Evolutionary conservation across 2,888 invertebrate genomes (phyloP).

Genomic region (Ischnura elegans): DNA sequence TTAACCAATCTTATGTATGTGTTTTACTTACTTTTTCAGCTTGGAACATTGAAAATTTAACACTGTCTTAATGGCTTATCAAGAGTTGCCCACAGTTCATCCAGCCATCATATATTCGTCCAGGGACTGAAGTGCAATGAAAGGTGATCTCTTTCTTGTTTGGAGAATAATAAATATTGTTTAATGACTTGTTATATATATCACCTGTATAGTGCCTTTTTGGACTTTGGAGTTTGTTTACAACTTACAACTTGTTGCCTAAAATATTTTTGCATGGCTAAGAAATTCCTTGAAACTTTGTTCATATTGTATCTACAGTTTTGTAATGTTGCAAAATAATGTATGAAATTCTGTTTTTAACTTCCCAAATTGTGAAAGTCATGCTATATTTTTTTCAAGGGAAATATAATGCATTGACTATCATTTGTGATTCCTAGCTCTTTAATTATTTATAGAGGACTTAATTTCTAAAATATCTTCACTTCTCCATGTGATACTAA

Average conservation of each 20-base stretch:
- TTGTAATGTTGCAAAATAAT: conserved; percentile 48
- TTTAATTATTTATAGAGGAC: not conserved
- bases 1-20: too few species aligned
- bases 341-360: conserved; percentile 6
- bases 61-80: not conserved
- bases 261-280: conserved; percentile 6
- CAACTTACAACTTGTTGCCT: not conserved
- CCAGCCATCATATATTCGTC: not conserved
- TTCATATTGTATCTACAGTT: conserved; percentile 12
- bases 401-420: conserved; percentile 51
- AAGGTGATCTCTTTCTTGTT: not conserved
- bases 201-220: conserved; percentile 44
- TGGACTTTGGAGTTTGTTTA: not conserved
- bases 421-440: not conserved
- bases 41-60: conserved; percentile 37
- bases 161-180: not conserved
- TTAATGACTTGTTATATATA: not conserved
- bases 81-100: not conserved
- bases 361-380: not conserved
- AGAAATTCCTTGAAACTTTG: not conserved
- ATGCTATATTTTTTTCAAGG: conserved; percentile 3
- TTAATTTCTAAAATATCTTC: too few species aligned
- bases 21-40: not conserved
- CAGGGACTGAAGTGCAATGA: conserved; percentile 35
- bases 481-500: too few species aligned